A percentile compares a stretch with the other conserved stretches of the same genome.
phyloP scores from a whole-genome alignment of 2,113 vertebrate species.

The Saguinus midas region DNA sequence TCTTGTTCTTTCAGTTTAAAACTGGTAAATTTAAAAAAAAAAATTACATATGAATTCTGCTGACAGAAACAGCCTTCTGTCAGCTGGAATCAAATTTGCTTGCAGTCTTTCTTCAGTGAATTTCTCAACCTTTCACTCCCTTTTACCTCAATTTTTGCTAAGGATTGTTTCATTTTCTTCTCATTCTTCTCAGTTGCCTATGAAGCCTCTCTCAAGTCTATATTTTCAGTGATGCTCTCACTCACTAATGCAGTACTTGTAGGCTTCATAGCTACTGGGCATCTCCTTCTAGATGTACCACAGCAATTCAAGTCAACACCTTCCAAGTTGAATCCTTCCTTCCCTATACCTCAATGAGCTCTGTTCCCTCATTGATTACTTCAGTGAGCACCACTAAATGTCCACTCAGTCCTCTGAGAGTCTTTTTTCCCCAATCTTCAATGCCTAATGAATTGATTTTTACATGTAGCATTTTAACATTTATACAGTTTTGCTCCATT shows the following conservation, averaged over 20 bases:
- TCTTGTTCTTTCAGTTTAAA: constrained; percentile 53
- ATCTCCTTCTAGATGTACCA: background rate
- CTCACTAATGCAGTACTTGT: background rate
- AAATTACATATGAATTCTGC: background rate
- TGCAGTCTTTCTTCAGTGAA: background rate
- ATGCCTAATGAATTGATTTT: background rate
- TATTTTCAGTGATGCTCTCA: background rate
- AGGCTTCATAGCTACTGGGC: background rate
- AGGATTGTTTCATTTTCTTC: background rate
- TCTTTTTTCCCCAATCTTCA: background rate
- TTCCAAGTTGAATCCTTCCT: background rate
- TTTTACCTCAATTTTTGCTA: background rate
- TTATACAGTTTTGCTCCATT: background rate
- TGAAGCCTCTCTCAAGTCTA: background rate
- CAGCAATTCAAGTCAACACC: background rate
- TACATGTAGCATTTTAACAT: background rate
- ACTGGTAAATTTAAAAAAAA: constrained; percentile 39
- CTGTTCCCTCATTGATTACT: background rate
- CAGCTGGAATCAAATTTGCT: background rate
- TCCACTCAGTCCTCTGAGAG: background rate
- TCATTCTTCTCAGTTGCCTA: background rate
- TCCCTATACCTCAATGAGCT: background rate
- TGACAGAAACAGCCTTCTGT: background rate
- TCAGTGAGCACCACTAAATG: background rate
- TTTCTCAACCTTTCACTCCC: background rate